Conservation (phyloP, 1,140 invertebrate genomes). For the Cheumatopsyche charites region DNA sequence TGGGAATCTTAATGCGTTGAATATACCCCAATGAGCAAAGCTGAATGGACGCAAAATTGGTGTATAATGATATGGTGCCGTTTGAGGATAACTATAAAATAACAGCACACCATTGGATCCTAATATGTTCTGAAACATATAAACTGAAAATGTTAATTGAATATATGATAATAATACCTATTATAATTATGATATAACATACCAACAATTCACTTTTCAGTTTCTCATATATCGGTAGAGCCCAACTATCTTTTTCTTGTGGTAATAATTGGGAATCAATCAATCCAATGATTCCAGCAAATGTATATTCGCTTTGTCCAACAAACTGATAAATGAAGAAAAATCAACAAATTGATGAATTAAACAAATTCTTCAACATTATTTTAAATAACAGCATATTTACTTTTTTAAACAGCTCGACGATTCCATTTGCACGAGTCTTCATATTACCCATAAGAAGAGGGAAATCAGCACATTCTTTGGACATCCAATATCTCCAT, state of each 20-base stretch:
- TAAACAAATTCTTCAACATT: background rate
- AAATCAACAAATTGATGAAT: background rate
- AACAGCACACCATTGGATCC: constrained; percentile 82
- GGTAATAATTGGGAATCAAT: constrained; percentile 69
- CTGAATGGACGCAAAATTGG: constrained; percentile 82
- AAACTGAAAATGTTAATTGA: constrained; percentile 29
- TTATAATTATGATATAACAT: constrained; percentile 46
- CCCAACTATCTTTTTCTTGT: constrained; percentile 67
- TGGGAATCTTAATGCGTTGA: constrained; percentile 86
- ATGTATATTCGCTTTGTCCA: constrained; percentile 65
- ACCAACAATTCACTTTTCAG: constrained; percentile 68
- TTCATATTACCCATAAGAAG: constrained; percentile 67
- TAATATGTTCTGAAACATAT: constrained; percentile 69
- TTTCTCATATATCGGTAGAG: constrained; percentile 63
- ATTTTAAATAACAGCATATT: background rate
- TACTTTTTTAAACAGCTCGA: constrained; percentile 67
- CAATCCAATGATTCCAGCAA: constrained; percentile 72
- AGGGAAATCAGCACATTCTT: constrained; percentile 70
- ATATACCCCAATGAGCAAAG: constrained; percentile 87
- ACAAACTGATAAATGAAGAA: constrained; percentile 52
- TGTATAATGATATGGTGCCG: constrained; percentile 86
- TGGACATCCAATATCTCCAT: constrained; percentile 78
- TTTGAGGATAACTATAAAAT: constrained; percentile 80
- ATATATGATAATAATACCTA: constrained; percentile 8
- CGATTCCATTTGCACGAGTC: constrained; percentile 59